These are phyloP conservation scores for Oegoconia quadripuncta DNA, from an alignment of 2,888 invertebrate genomes.

Conservation along the genomic window DNA sequence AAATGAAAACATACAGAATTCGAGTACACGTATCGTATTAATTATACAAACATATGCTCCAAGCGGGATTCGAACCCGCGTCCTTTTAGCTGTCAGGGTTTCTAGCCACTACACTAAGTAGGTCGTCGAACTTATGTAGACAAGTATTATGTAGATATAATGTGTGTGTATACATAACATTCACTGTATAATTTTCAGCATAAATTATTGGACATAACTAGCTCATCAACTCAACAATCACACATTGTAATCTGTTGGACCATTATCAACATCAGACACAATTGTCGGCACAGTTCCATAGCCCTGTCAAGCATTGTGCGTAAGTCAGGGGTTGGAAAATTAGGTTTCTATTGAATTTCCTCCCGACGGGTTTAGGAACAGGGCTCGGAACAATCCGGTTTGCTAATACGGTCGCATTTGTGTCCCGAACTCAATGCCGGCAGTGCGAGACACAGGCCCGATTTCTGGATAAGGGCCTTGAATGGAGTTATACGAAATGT, in stretches of 20 bases:
- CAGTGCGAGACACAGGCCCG: constrained; percentile 14
- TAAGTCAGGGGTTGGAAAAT: constrained; percentile 36
- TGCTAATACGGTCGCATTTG: constrained; percentile 45
- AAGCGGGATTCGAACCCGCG: no score
- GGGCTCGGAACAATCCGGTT: constrained; percentile 42
- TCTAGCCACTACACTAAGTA: no score
- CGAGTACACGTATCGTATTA: no score
- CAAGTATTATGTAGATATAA: no score
- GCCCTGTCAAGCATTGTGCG: constrained; percentile 26
- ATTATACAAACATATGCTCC: no score
- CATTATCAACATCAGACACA: constrained; percentile 6
- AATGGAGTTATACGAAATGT: constrained; percentile 22
- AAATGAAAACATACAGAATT: no score
- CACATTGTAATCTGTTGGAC: constrained; percentile 11
- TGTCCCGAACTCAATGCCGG: constrained; percentile 13
- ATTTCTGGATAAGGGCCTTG: constrained; percentile 20
- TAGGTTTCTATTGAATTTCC: constrained; percentile 49
- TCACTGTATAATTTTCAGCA: no score
- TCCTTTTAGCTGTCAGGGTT: no score
- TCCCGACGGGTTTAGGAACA: constrained; percentile 28
- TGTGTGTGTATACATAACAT: no score
- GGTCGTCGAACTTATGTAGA: no score
- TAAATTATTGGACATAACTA: no score
- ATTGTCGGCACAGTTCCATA: constrained; percentile 2
- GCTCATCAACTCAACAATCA: background rate